Conservation (phyloP, 2,797 vertebrate genomes). For the Phalanger gymnotis region DNA sequence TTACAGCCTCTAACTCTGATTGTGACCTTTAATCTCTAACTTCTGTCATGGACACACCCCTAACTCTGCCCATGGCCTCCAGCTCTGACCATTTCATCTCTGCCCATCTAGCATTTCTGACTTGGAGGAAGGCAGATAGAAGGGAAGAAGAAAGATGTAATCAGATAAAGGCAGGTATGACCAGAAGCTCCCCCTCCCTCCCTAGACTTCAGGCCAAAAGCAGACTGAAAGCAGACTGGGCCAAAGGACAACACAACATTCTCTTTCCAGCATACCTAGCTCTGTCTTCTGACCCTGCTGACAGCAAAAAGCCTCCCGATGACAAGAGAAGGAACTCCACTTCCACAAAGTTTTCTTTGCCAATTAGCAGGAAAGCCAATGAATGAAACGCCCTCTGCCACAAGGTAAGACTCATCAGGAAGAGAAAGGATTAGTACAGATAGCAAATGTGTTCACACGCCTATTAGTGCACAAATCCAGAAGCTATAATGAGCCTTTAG, state of each 20-base stretch:
- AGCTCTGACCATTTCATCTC: neutral
- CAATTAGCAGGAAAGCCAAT: conserved; percentile 49
- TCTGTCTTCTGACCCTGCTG: neutral
- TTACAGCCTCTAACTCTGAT: neutral
- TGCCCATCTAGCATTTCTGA: neutral
- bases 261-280: neutral
- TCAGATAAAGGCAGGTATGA: neutral
- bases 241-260: neutral
- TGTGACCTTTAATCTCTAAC: neutral
- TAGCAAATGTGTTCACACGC: conserved; percentile 55
- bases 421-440: conserved; percentile 39
- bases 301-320: neutral
- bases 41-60: neutral
- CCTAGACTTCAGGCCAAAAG: neutral
- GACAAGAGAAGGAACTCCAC: neutral
- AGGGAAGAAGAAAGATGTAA: neutral
- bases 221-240: neutral
- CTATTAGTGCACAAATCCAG: conserved; percentile 66
- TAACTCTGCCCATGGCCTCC: neutral
- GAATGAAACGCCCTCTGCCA: conserved; percentile 44
- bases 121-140: neutral
- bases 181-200: neutral
- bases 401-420: conserved; percentile 75
- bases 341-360: conserved; percentile 59
- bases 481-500: conserved; percentile 73